Evolutionary conservation across 2,888 invertebrate genomes (phyloP), one percentile per base, ranked within the genome.

Genomic region (Drosophila setosimentum): DNA sequence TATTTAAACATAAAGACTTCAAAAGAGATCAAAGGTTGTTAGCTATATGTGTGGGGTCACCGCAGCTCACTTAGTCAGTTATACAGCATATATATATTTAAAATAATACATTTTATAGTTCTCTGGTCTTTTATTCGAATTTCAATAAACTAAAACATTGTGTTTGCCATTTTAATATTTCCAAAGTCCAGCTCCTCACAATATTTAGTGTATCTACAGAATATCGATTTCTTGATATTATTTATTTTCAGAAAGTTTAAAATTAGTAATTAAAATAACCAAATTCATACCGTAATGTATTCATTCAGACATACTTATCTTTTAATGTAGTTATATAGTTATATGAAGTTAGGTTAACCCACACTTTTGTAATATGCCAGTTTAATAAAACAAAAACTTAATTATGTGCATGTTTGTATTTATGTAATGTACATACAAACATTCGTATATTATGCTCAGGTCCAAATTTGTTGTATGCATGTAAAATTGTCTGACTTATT

Each of bases 21-120:
- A 76, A 76, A 76, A 16, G 61, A 76, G 61, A 76, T 76, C 76
- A 76, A 76, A 76, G 76, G 45, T 11, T 55, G 50, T 13, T n/a
- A 29, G 50, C 6, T 35, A 29, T 27, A 24, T 62, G 6, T 49
- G 27, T 37, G 18, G 33, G 24, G 24, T n/a, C 35, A 27, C 16
- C 7, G 7, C 24, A 50, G 24, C 32, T n/a, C 16, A 51, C 27
- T 55, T 55, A 27, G n/a, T 29, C 29, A 29, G 16, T 37, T 27
- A n/a, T 55, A 27, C n/a, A 37, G n/a, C 13, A 18, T n/a, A 16
- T 55, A 16, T 55, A 13, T 45, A 24, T 16, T 24, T 45, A 45
- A 45, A 33, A 16, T 16, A 45, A 16, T 11, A 40, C 3, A 16
- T 13, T 24, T 45, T 3, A 24, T 13, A 45, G 7, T 7, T 7